Base-by-base conservation (phyloP, 2,888 invertebrate species). In the Ectobius pallidus region DNA sequence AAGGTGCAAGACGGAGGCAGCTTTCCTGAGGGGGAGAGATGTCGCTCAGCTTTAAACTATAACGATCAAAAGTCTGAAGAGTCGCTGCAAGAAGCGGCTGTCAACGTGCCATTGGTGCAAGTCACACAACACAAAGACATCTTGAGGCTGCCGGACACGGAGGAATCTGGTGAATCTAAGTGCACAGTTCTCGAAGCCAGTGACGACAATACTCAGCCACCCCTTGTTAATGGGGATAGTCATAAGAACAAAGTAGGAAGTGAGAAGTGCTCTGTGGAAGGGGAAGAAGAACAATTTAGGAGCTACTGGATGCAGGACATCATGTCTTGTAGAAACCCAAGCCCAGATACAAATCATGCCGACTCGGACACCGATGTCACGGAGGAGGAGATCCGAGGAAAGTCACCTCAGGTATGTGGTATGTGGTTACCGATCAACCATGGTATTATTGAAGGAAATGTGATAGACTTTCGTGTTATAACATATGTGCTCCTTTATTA, bases 281-380 rank as follows among this genome's bases (percentile, higher is more conserved):
- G 32, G 7, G 18, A 22, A 3, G 27, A 14, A 22, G 44, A 27
- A 6, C n/a, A 20, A 39, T 32, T 63, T 30, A 52, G 62, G 30
- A 63, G n/a, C 7, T 61, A 22, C 4, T 70, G 73, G 73, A 52
- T 70, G 25, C 70, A 58, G 14, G 63, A 58, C 16, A 25, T 34
- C 6, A 49, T 67, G 30, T 18, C 25, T 3, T 42, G 44, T 25
- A 63, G 67, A 22, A 67, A 30, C 18, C 32, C 49, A 14, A 61
- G 39, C 34, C 49, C 70, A 14, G 73, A 70, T 44, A 42, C 46
- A n/a, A 70, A 70, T 30, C 69, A 69, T 49, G 69, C 68, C 25
- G 72, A 68, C 49, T 67, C 58, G 18, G 72, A 72, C 14, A 72
- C 72, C 3, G 72, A 72, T 46, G 62, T 27, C 18, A 30, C 69